Conservation (phyloP, 2,888 invertebrate genomes). For the Phlogophora meticulosa region DNA sequence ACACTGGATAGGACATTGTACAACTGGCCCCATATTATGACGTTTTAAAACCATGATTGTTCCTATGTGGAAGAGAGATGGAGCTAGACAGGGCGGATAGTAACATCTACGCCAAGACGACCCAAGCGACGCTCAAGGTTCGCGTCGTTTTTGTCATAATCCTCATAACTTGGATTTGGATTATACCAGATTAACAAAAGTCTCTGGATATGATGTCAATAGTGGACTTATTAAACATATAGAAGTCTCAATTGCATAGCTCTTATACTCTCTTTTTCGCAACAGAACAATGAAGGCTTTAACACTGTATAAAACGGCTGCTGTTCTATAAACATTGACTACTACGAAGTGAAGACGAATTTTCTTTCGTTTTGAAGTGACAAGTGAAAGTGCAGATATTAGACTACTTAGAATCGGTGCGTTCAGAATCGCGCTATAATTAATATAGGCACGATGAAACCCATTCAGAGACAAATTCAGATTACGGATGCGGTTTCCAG, state of each 20-base stretch:
- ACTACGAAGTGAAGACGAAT: conserved; percentile 17
- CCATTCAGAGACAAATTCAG: too few relatives aligned
- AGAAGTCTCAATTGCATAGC: too few relatives aligned
- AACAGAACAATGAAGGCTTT: not conserved
- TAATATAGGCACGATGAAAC: too few relatives aligned
- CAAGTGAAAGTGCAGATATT: conserved; percentile 30
- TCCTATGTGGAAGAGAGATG: not conserved
- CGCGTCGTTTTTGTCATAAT: too few relatives aligned
- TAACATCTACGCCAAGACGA: too few relatives aligned
- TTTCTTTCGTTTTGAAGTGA: conserved; percentile 19
- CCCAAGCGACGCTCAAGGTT: too few relatives aligned
- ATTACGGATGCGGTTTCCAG: too few relatives aligned
- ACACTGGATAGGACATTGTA: not conserved
- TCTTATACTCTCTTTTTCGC: not conserved
- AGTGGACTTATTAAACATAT: too few relatives aligned
- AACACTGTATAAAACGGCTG: conserved; percentile 1
- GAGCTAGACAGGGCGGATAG: not conserved
- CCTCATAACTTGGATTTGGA: too few relatives aligned
- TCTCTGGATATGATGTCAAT: too few relatives aligned
- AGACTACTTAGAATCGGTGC: conserved; percentile 35
- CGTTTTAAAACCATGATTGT: not conserved
- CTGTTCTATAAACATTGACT: not conserved
- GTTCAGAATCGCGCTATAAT: too few relatives aligned
- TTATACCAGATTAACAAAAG: too few relatives aligned
- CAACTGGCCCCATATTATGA: conserved; percentile 9